Percentiles rank a stretch among this genome's conserved stretches.
These are phyloP conservation scores for Solea senegalensis DNA, from an alignment of 2,113 vertebrate genomes.

Conservation along the genomic window DNA sequence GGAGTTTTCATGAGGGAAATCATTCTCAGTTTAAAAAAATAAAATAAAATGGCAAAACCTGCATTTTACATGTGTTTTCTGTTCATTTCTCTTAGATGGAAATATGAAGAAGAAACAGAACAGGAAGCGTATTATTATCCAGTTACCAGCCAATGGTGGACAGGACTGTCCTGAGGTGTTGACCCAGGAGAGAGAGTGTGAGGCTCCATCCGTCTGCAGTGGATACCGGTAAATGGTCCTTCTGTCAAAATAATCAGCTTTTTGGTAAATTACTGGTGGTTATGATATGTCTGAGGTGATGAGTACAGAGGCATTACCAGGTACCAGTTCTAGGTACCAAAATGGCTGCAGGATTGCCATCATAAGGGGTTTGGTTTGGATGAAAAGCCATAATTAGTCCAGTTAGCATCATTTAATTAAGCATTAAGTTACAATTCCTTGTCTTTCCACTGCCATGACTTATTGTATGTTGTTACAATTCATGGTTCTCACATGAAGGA, in stretches of 20 bases:
- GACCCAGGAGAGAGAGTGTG: conserved; percentile 91
- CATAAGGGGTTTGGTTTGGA: background rate
- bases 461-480: too few species aligned
- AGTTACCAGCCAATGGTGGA: conserved; percentile 91
- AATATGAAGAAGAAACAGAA: conserved; percentile 84
- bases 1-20: too few species aligned
- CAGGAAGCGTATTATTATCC: conserved; percentile 89
- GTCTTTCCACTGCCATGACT: too few species aligned
- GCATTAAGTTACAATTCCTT: too few species aligned
- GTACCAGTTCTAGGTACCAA: background rate
- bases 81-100: conserved; percentile 70
- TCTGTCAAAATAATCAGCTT: too few species aligned
- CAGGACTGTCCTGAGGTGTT: conserved; percentile 91
- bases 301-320: background rate
- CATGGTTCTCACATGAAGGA: too few species aligned
- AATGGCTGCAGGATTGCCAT: background rate
- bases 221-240: conserved; percentile 86
- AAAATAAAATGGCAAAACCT: too few species aligned
- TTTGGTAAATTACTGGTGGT: background rate
- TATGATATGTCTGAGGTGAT: background rate
- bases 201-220: conserved; percentile 82
- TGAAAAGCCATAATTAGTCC: background rate
- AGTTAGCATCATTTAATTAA: background rate
- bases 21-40: too few species aligned
- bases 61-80: background rate